Evolutionary conservation across 2,113 vertebrate genomes (phyloP), one percentile per base, ranked within the genome.

Genomic region (Haemorhous mexicanus): DNA sequence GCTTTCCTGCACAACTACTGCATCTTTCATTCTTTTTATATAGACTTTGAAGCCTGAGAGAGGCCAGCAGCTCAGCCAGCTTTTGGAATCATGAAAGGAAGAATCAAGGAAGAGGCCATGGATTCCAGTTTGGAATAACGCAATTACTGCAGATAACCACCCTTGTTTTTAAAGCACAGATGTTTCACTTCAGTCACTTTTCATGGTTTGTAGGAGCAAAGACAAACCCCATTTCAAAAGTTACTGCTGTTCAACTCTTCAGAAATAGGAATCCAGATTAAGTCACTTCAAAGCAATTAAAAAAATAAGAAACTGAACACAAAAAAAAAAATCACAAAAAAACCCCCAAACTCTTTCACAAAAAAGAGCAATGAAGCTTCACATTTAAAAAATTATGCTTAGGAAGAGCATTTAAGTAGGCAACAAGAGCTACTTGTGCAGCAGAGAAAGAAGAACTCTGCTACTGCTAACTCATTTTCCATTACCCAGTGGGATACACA

Each of bases 401-500:
- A 70, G 28, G 50, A 22, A 84, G 53, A 88, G 46, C 11, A 77
- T 58, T 90, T 62, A 88, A 93, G 66, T 9, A 78, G 74, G 62
- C 23, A 90, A 10, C 17, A 85, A 85, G 66, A 95, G 39, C 56
- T 89, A 72, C 50, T 68, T 64, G n/a, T 68, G 61, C 19, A 67
- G 35, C 6, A 86, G 32, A 56, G 30, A 58, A 77, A 59, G 24
- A 76, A 41, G 22, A 32, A 27, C 33, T 82, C 18, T 35, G 58
- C 56, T 67, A 44, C 5, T 84, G 64, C 83, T 69, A 92, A 87
- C 47, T 94, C 64, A 16, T 78, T 92, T 94, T 78, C 87, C 53
- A 74, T 92, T 90, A 93, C 47, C 55, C 94, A 90, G 88, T 33
- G 93, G 91, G 94, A 95, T 59, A 66, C 33, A 22, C 73, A 78